Evolutionary conservation across 2,113 vertebrate genomes (phyloP).

Genomic region (Sorex fumeus): DNA sequence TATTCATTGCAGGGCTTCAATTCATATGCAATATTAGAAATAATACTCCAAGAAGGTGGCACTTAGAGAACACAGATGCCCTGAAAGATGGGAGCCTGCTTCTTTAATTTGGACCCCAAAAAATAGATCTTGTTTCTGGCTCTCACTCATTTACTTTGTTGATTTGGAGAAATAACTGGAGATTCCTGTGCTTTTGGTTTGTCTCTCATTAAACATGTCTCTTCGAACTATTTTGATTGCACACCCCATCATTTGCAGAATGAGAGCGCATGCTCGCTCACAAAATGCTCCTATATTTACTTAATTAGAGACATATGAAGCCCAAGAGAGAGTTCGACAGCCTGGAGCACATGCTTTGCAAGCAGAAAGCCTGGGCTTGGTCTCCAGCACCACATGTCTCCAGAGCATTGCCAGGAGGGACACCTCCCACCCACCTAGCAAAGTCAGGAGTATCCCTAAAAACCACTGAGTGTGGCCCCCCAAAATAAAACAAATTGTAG

Average conservation of each 20-base stretch:
- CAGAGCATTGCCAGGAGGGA: too few relatives aligned
- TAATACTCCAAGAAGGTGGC: background rate
- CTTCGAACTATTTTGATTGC: background rate
- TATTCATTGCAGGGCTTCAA: background rate
- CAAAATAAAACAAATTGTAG: background rate
- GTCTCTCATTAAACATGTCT: background rate
- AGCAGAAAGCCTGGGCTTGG: too few relatives aligned
- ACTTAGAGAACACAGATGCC: background rate
- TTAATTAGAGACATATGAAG: too few relatives aligned
- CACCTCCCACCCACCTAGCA: too few relatives aligned
- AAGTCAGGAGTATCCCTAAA: too few relatives aligned
- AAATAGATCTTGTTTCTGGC: slow-evolving; percentile 14
- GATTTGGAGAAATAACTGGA: slow-evolving; percentile 20
- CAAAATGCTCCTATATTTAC: background rate
- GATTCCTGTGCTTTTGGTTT: slow-evolving; percentile 37
- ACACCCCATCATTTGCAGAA: background rate
- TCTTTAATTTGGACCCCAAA: background rate
- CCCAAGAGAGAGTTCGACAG: too few relatives aligned
- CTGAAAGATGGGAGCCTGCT: background rate
- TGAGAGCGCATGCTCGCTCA: background rate
- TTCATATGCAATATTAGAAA: background rate
- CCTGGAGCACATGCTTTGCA: too few relatives aligned
- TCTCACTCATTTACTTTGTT: background rate
- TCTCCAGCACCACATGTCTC: too few relatives aligned
- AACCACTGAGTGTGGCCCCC: too few relatives aligned